Conservation (phyloP, 2,797 vertebrate genomes). For the Macroramphosus scolopax region DNA sequence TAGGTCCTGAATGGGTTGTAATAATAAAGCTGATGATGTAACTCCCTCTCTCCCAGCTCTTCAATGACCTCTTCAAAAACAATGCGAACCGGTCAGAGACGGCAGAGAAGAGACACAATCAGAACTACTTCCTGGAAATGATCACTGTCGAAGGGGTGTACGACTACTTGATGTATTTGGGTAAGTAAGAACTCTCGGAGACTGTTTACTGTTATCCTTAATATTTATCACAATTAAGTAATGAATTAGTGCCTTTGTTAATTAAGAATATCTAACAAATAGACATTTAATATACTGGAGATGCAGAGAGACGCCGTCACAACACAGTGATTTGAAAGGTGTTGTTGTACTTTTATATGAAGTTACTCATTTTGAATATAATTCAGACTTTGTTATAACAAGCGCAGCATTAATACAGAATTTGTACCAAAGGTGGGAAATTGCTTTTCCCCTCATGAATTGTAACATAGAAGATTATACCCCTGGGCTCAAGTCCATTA, state of each 20-base stretch:
- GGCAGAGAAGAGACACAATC: constrained; percentile 88
- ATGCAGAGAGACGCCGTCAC: not conserved
- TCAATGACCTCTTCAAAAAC: constrained; percentile 92
- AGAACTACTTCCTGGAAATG: constrained; percentile 96
- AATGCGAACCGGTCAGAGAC: constrained; percentile 90
- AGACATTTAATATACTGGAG: not conserved
- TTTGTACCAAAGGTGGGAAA: not conserved
- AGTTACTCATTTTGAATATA: too few relatives aligned
- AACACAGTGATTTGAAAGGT: not conserved
- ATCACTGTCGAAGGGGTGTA: constrained; percentile 92
- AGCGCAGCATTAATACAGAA: not conserved
- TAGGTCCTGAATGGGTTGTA: too few relatives aligned
- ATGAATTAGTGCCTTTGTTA: too few relatives aligned
- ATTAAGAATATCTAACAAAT: too few relatives aligned
- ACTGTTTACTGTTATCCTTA: too few relatives aligned
- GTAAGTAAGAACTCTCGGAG: constrained; percentile 75
- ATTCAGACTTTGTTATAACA: not conserved
- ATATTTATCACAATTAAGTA: too few relatives aligned
- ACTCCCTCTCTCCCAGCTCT: constrained; percentile 79
- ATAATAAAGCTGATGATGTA: too few relatives aligned
- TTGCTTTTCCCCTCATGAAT: not conserved
- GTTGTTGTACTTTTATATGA: not conserved
- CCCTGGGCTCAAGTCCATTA: not conserved
- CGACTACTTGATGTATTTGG: constrained; percentile 95
- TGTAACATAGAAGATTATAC: not conserved